phyloP scores from a whole-genome alignment of 2,113 vertebrate genomes.

The Edolisoma coerulescens region DNA sequence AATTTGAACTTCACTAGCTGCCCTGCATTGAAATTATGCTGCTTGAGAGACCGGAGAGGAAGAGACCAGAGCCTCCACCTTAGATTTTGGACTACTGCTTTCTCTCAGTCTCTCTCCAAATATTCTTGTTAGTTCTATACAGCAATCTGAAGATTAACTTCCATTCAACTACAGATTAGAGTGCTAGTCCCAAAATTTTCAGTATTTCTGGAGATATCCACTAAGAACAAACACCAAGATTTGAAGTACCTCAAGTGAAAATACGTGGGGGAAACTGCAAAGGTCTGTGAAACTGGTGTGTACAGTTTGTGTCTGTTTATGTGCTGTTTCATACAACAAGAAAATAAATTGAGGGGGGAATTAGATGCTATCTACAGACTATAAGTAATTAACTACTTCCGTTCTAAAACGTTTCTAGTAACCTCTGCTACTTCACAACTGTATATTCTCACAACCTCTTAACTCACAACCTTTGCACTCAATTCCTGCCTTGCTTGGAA shows the following conservation, averaged over 20 bases:
- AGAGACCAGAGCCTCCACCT: not conserved
- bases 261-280: fast-evolving
- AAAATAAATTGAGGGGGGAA: not conserved
- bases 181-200: not conserved
- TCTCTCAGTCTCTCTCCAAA: not conserved
- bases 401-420: not conserved
- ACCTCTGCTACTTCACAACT: not conserved
- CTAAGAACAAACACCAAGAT: not conserved
- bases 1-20: not conserved
- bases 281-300: not conserved
- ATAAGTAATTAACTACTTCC: not conserved
- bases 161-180: not conserved
- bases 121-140: not conserved
- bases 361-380: not conserved
- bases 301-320: not conserved
- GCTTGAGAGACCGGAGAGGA: not conserved
- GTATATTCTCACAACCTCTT: not conserved
- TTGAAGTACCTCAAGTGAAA: not conserved
- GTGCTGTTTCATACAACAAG: not conserved
- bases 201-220: not conserved
- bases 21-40: not conserved
- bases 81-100: not conserved
- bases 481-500: not conserved
- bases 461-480: not conserved
- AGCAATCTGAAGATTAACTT: not conserved